These are phyloP conservation scores for Gambelia wislizenii DNA, from an alignment of 2,797 vertebrate species.

Conservation along the genomic window DNA sequence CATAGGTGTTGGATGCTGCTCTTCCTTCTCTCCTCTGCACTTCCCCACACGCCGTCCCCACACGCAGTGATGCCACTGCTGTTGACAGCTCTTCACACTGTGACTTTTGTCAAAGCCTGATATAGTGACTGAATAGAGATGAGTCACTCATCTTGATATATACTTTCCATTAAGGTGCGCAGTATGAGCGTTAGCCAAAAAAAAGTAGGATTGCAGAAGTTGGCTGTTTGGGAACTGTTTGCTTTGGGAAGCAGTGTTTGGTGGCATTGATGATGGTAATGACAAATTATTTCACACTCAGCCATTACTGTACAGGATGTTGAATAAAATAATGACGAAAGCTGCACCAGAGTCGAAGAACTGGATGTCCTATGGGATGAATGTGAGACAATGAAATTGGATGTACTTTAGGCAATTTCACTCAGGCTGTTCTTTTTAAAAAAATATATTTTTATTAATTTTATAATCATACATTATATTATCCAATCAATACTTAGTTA, in stretches of 20 bases:
- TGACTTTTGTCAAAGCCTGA: not conserved
- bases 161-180: not conserved
- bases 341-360: not conserved
- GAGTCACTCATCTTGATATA: constrained; percentile 3
- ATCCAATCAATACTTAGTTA: too few relatives aligned
- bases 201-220: not conserved
- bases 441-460: too few relatives aligned
- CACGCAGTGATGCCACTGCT: not conserved
- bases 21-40: not conserved
- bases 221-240: not conserved
- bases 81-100: constrained; percentile 1
- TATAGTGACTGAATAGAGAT: not conserved
- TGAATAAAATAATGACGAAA: too few relatives aligned
- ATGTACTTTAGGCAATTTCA: not conserved
- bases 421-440: too few relatives aligned
- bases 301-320: not conserved
- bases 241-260: not conserved
- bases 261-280: not conserved
- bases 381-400: not conserved
- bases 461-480: too few relatives aligned
- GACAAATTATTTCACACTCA: not conserved
- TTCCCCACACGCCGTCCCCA: too few relatives aligned
- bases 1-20: not conserved
- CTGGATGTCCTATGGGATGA: not conserved
- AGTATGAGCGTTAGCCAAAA: not conserved